Conservation (phyloP, 2,797 vertebrate genomes). For the Lacerta viridis region DNA sequence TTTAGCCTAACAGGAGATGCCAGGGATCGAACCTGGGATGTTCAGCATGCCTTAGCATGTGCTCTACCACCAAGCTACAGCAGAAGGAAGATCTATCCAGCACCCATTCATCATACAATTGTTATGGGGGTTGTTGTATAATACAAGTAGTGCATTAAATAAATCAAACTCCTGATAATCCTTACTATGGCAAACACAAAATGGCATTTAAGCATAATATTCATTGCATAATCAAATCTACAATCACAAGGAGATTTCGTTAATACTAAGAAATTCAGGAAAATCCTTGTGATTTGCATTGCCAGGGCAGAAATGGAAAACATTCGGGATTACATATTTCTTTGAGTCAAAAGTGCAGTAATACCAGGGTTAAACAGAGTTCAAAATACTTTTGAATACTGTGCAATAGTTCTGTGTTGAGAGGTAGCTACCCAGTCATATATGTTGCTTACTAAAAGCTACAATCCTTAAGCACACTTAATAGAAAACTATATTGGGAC, state of each 20-base stretch:
- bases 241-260: constrained; percentile 10
- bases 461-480: neutral
- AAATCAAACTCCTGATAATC: constrained; percentile 10
- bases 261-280: constrained; percentile 22
- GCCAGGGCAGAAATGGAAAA: constrained; percentile 4
- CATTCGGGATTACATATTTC: constrained; percentile 20
- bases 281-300: constrained; percentile 23
- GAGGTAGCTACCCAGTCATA: neutral
- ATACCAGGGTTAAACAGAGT: constrained; percentile 17
- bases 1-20: neutral
- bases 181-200: constrained; percentile 25
- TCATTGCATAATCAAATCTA: constrained; percentile 7
- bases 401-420: neutral
- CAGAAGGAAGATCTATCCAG: neutral
- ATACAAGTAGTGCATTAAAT: neutral
- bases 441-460: constrained; percentile 3
- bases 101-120: neutral
- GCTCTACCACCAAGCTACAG: neutral
- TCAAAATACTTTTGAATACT: constrained; percentile 14
- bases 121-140: neutral
- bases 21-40: neutral
- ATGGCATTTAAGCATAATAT: constrained; percentile 6
- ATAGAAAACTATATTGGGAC: neutral
- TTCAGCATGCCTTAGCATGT: neutral
- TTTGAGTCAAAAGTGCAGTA: neutral